phyloP scores from a whole-genome alignment of 1,140 invertebrate genomes.

The Patella vulgata region DNA sequence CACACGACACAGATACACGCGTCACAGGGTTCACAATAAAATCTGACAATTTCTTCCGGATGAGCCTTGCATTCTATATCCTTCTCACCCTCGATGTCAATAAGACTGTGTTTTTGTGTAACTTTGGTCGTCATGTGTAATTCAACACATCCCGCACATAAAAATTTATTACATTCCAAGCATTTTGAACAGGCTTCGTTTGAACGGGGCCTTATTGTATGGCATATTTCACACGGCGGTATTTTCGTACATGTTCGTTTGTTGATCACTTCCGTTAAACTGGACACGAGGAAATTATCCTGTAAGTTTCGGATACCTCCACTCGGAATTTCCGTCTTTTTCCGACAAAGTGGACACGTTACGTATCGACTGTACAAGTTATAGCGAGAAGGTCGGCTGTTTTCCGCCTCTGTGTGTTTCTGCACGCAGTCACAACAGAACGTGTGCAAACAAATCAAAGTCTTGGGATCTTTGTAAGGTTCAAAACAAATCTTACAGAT shows the following conservation, averaged over 20 bases:
- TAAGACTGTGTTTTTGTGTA: constrained; percentile 62
- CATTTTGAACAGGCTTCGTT: constrained; percentile 63
- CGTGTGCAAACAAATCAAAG: constrained; percentile 90
- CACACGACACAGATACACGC: constrained; percentile 65
- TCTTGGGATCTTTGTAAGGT: constrained; percentile 74
- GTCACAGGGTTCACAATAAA: constrained; percentile 66
- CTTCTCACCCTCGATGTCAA: constrained; percentile 65
- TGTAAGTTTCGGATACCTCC: constrained; percentile 63
- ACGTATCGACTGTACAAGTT: constrained; percentile 48
- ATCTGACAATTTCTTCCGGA: constrained; percentile 62
- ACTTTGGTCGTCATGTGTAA: constrained; percentile 64
- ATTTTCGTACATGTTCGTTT: constrained; percentile 42
- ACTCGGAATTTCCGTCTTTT: constrained; percentile 64
- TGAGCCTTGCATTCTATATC: constrained; percentile 65
- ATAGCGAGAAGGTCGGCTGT: constrained; percentile 43
- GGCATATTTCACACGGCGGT: constrained; percentile 65
- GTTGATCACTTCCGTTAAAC: constrained; percentile 60
- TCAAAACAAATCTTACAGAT: constrained; percentile 67
- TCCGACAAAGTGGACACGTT: constrained; percentile 66
- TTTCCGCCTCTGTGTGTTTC: constrained; percentile 59
- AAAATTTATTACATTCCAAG: constrained; percentile 65
- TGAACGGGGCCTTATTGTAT: constrained; percentile 34
- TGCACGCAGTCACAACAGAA: constrained; percentile 85
- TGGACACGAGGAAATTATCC: constrained; percentile 66
- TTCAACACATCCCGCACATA: constrained; percentile 62